A percentile compares a stretch with the other conserved stretches of the same genome.
Conservation (phyloP, 2,113 vertebrate species). For the Syngnathus typhle region DNA sequence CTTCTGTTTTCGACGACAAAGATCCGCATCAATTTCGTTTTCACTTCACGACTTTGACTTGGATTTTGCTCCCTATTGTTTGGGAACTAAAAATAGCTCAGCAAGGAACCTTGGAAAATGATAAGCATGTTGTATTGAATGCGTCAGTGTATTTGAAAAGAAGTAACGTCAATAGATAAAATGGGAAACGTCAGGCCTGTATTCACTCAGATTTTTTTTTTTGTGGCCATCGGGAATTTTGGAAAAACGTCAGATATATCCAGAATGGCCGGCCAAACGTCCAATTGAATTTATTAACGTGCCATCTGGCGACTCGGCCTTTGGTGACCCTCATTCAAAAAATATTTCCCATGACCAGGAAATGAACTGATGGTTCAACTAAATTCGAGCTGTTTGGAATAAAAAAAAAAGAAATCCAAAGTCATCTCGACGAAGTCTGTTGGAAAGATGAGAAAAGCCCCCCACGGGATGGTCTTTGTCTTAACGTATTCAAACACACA, state of each 20-base stretch:
- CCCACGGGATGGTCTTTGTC: conserved; percentile 13
- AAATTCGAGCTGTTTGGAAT: conserved; percentile 7
- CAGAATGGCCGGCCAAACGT: no score
- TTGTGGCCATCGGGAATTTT: no score
- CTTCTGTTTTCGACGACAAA: background rate
- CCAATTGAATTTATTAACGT: no score
- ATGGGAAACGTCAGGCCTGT: no score
- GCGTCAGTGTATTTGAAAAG: background rate
- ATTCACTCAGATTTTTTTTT: background rate
- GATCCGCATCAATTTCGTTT: background rate
- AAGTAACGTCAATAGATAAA: background rate
- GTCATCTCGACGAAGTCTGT: conserved; percentile 24
- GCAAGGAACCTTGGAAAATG: background rate
- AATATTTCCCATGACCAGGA: background rate
- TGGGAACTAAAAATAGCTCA: background rate
- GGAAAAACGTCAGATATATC: no score
- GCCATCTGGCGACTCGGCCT: background rate
- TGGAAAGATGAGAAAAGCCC: conserved; percentile 28
- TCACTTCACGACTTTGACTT: background rate
- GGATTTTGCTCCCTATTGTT: background rate
- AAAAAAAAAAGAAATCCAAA: conserved; percentile 28
- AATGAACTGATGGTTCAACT: conserved; percentile 1
- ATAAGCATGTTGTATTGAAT: background rate
- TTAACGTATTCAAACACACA: conserved; percentile 16
- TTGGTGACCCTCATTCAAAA: background rate